phyloP scores from a whole-genome alignment of 2,797 vertebrate species.

The Ara ararauna region DNA sequence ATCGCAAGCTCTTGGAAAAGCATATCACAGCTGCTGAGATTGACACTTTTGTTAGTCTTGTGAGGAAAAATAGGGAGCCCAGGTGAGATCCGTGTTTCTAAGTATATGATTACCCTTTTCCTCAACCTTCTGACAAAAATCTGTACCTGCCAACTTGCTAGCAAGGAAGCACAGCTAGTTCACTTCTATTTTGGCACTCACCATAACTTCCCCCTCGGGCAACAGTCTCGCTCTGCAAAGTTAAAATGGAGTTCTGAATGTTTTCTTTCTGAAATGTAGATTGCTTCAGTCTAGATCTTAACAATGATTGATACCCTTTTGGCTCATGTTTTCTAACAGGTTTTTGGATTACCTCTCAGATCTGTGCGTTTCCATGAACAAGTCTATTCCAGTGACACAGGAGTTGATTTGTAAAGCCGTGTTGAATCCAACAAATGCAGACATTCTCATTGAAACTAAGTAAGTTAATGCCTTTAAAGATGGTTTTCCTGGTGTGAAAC shows the following conservation, averaged over 20 bases:
- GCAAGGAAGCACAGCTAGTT: not conserved
- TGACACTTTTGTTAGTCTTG: constrained; percentile 96
- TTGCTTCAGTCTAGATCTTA: not conserved
- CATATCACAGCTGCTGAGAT: constrained; percentile 98
- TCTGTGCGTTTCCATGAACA: constrained; percentile 98
- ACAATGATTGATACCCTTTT: constrained; percentile 19
- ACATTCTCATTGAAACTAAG: constrained; percentile 99
- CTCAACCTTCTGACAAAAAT: not conserved
- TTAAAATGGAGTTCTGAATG: not conserved
- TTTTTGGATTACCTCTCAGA: constrained; percentile 99
- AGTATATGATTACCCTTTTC: not conserved
- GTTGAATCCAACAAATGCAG: constrained; percentile 91
- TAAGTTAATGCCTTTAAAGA: constrained; percentile 69
- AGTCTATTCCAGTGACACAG: constrained; percentile 98
- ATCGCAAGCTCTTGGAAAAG: constrained; percentile 96
- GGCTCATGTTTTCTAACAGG: constrained; percentile 72
- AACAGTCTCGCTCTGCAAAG: not conserved
- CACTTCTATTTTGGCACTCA: not conserved
- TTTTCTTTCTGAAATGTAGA: not conserved
- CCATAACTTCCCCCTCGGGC: not conserved
- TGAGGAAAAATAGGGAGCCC: constrained; percentile 97
- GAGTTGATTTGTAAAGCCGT: constrained; percentile 98
- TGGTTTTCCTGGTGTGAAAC: not conserved
- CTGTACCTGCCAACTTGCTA: not conserved
- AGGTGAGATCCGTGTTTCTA: constrained; percentile 79